Evolutionary conservation across 2,113 vertebrate species (phyloP).

Genomic region (Anolis sagrei): DNA sequence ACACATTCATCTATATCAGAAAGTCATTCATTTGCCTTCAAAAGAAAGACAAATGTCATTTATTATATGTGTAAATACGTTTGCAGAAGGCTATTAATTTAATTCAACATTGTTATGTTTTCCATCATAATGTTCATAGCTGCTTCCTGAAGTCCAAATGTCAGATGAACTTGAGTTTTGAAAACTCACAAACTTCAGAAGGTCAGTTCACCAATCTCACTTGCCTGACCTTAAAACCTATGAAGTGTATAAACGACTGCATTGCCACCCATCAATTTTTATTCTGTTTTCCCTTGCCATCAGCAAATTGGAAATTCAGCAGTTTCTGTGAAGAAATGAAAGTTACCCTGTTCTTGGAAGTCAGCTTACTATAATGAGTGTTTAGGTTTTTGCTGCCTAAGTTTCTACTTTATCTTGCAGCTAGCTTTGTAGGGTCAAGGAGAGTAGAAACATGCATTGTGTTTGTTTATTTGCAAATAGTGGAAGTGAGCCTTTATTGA

Average conservation of each 20-base stretch:
- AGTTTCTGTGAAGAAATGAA: background rate
- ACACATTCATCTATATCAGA: background rate
- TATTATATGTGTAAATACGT: background rate
- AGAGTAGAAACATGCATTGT: background rate
- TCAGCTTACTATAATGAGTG: background rate
- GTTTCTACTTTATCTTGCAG: background rate
- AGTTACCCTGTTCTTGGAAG: background rate
- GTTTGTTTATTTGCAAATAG: background rate
- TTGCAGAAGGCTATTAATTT: background rate
- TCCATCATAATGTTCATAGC: background rate
- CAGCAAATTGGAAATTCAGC: background rate
- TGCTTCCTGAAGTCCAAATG: conserved; percentile 10
- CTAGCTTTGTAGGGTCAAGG: background rate
- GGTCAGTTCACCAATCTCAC: background rate
- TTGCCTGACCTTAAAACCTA: conserved; percentile 24
- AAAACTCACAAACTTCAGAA: background rate
- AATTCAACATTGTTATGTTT: background rate
- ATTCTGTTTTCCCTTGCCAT: background rate
- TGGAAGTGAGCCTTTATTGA: background rate
- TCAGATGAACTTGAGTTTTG: background rate
- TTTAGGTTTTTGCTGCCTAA: background rate
- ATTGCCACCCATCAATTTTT: background rate
- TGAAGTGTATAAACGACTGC: conserved; percentile 13
- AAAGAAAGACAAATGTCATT: background rate
- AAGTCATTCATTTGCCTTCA: background rate